Percentiles rank a stretch among this genome's conserved stretches.
Conservation (phyloP, 2,797 vertebrate genomes). For the Pseudochirops corinnae region DNA sequence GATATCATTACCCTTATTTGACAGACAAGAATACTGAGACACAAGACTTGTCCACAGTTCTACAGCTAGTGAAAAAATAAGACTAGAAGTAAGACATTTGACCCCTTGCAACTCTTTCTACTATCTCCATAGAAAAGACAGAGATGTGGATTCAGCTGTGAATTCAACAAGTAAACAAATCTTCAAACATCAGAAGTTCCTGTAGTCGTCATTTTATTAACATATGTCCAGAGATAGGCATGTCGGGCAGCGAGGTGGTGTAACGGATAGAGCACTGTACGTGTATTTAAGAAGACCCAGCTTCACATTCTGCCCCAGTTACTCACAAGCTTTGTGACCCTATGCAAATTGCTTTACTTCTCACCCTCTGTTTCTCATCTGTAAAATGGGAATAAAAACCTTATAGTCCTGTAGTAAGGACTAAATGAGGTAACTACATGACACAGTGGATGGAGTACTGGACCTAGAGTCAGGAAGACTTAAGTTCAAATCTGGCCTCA, state of each 20-base stretch:
- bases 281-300: neutral
- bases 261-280: neutral
- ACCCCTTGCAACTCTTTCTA: neutral
- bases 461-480: neutral
- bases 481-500: neutral
- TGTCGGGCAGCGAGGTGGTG: neutral
- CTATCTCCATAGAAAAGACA: neutral
- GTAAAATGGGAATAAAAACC: neutral
- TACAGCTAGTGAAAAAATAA: neutral
- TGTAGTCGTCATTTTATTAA: neutral
- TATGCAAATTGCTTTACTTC: neutral
- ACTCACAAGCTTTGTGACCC: neutral
- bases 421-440: neutral
- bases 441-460: neutral
- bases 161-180: neutral
- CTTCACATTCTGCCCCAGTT: neutral
- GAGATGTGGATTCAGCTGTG: neutral
- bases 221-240: neutral
- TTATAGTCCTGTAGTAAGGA: neutral
- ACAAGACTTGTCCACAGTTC: neutral
- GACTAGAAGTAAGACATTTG: fast-evolving
- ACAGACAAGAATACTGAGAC: neutral
- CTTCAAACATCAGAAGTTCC: neutral
- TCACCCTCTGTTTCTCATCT: neutral
- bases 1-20: neutral